phyloP scores from a whole-genome alignment of 2,888 invertebrate genomes.

The Epinotia bilunana region DNA sequence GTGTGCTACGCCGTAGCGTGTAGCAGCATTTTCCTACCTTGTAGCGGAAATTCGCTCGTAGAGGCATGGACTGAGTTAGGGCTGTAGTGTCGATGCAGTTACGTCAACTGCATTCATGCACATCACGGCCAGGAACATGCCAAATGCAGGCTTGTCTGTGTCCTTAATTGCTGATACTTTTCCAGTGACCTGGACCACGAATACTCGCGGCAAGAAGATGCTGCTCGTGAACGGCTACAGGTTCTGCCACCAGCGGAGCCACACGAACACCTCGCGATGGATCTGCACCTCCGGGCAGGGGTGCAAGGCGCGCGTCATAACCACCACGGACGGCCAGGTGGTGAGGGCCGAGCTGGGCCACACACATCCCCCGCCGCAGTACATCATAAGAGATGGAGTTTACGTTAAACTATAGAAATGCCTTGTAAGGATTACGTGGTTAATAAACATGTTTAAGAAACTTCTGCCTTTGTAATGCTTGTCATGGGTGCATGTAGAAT shows the following conservation, averaged over 20 bases:
- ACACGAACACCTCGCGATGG: constrained; percentile 16
- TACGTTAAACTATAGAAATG: constrained; percentile 14
- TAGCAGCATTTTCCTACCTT: too few species aligned
- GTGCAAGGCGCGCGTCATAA: constrained; percentile 71
- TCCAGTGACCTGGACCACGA: constrained; percentile 25
- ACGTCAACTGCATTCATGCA: too few species aligned
- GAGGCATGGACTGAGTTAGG: too few species aligned
- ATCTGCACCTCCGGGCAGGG: constrained; percentile 18
- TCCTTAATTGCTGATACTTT: neutral
- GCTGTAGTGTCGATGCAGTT: neutral
- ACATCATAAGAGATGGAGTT: constrained; percentile 34
- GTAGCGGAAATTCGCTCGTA: too few species aligned
- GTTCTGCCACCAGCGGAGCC: constrained; percentile 1
- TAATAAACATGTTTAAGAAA: neutral
- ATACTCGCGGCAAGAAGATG: constrained; percentile 16
- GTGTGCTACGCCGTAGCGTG: too few species aligned
- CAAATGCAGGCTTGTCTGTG: neutral
- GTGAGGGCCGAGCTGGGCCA: constrained; percentile 12
- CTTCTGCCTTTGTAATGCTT: too few species aligned
- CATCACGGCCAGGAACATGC: too few species aligned
- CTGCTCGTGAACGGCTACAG: constrained; percentile 23
- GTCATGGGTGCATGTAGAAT: too few species aligned
- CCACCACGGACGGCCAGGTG: constrained; percentile 50
- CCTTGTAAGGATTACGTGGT: neutral
- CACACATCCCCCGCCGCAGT: constrained; percentile 18